Conservation (phyloP, 2,797 vertebrate species). For the Ptychobarbus kaznakovi region DNA sequence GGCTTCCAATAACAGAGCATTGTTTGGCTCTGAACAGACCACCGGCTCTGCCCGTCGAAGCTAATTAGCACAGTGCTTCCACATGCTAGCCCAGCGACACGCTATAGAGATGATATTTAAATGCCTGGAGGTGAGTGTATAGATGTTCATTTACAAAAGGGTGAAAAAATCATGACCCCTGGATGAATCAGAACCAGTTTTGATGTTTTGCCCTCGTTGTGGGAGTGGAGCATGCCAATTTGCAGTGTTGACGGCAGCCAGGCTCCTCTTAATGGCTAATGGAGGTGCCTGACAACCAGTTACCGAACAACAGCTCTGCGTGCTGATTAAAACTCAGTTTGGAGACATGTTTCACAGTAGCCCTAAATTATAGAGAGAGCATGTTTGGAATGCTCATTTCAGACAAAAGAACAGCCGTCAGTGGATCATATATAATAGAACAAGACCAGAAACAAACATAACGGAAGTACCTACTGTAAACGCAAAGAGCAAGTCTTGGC, state of each 20-base stretch:
- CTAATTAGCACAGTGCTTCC: conserved; percentile 55
- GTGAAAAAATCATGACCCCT: conserved; percentile 55
- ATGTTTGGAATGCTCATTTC: conserved; percentile 20
- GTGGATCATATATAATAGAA: conserved; percentile 4
- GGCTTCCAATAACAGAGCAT: conserved; percentile 30
- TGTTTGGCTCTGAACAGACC: conserved; percentile 38
- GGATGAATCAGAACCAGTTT: conserved; percentile 42
- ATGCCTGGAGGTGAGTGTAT: conserved; percentile 32
- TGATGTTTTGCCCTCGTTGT: conserved; percentile 33
- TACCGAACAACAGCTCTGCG: conserved; percentile 29
- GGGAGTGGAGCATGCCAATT: conserved; percentile 40
- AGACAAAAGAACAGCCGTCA: conserved; percentile 23
- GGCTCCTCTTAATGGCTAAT: conserved; percentile 47
- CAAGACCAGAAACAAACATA: not conserved
- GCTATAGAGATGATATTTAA: conserved; percentile 51
- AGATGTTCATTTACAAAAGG: conserved; percentile 43
- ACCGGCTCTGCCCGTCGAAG: conserved; percentile 2
- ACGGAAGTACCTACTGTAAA: not conserved
- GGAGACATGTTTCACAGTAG: conserved; percentile 20
- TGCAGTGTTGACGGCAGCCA: conserved; percentile 31
- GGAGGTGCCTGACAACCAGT: conserved; percentile 39
- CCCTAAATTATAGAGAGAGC: conserved; percentile 34
- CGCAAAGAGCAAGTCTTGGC: not conserved
- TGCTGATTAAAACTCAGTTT: conserved; percentile 42
- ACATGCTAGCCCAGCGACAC: conserved; percentile 42